Evolutionary conservation across 2,797 vertebrate species (phyloP).

Genomic region (Acanthornis magna): DNA sequence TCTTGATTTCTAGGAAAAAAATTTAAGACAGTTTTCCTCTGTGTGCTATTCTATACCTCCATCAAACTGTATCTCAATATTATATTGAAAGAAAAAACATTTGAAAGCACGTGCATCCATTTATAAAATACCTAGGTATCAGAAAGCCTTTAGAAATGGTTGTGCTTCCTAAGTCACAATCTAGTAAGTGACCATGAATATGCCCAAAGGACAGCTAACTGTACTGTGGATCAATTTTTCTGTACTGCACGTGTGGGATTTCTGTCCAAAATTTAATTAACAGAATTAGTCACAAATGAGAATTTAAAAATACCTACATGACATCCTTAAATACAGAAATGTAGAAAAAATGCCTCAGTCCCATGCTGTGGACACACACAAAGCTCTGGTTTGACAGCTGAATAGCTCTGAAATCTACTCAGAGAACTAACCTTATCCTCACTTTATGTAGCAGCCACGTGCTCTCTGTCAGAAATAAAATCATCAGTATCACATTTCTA

Average conservation of each 20-base stretch:
- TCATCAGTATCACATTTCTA: neutral
- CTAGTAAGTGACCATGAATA: neutral
- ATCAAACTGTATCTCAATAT: neutral
- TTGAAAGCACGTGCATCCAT: neutral
- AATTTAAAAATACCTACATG: neutral
- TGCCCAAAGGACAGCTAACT: neutral
- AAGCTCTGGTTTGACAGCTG: neutral
- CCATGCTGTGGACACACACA: neutral
- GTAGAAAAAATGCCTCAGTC: neutral
- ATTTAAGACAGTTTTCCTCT: neutral
- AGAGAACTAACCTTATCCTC: constrained; percentile 18
- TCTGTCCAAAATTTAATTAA: neutral
- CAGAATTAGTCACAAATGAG: neutral
- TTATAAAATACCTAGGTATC: neutral
- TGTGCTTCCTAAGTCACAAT: neutral
- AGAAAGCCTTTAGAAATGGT: neutral
- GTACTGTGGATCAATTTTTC: neutral
- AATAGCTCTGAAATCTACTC: constrained; percentile 15
- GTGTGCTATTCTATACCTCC: neutral
- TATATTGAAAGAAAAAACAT: neutral
- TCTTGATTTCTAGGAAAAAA: neutral
- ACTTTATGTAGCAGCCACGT: neutral
- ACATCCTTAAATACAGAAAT: neutral
- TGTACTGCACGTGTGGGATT: neutral
- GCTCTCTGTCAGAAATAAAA: constrained; percentile 5